Evolutionary conservation across 2,797 vertebrate genomes (phyloP).

Genomic region (Sebastes variabilis): DNA sequence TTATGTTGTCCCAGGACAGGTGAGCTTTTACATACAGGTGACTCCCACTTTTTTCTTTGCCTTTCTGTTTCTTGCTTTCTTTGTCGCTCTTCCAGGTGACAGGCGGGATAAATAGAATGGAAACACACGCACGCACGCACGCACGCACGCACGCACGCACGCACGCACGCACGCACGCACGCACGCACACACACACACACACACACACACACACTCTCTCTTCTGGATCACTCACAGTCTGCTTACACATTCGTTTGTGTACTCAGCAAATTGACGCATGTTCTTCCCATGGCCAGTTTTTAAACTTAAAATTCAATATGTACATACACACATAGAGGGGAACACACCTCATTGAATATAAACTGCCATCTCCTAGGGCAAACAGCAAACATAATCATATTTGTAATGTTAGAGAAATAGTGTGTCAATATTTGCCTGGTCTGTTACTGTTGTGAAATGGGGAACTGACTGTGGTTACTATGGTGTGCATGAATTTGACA

Average conservation of each 20-base stretch:
- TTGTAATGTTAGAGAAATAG: slow-evolving; percentile 79
- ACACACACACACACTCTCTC: background rate
- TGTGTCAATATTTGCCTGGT: slow-evolving; percentile 81
- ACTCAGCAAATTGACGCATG: slow-evolving; percentile 42
- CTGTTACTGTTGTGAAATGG: slow-evolving; percentile 80
- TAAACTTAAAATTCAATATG: slow-evolving; percentile 23
- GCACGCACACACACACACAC: background rate
- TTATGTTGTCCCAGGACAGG: slow-evolving; percentile 35
- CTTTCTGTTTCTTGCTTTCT: slow-evolving; percentile 16
- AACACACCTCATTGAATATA: slow-evolving; percentile 69
- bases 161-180: background rate
- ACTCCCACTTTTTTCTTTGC: slow-evolving; percentile 26
- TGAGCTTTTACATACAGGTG: slow-evolving; percentile 74
- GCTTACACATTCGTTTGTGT: slow-evolving; percentile 47
- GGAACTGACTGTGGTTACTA: slow-evolving; percentile 70
- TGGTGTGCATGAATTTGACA: slow-evolving; percentile 62
- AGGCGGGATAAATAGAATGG: slow-evolving; percentile 27
- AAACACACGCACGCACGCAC: background rate
- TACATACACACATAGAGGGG: slow-evolving; percentile 1
- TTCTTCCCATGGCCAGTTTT: slow-evolving; percentile 34
- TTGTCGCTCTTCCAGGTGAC: slow-evolving; percentile 55
- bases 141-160: background rate
- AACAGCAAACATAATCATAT: slow-evolving; percentile 80
- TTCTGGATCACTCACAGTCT: slow-evolving; percentile 11
- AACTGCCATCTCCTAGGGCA: slow-evolving; percentile 75